Percentiles rank a stretch among this genome's conserved stretches.
phyloP scores from a whole-genome alignment of 2,888 invertebrate species.

The Stenurella melanura region DNA sequence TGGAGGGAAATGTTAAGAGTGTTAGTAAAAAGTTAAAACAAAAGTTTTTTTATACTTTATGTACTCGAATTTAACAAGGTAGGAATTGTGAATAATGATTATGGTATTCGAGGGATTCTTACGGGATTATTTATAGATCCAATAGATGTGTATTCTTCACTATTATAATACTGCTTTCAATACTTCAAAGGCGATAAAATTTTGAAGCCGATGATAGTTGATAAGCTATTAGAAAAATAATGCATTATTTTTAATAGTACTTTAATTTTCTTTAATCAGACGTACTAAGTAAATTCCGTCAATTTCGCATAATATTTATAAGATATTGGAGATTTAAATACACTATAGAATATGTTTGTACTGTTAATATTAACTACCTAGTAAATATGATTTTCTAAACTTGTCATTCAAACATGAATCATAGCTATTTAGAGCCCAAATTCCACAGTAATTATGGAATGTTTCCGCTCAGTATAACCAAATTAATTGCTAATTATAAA shows the following conservation, averaged over 20 bases:
- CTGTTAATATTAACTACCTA: no score
- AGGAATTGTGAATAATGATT: slow-evolving; percentile 32
- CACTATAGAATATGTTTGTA: no score
- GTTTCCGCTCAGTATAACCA: neutral
- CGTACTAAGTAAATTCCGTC: no score
- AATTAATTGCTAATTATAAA: neutral
- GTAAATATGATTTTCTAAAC: neutral
- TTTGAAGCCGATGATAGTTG: no score
- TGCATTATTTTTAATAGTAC: no score
- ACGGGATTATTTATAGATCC: slow-evolving; percentile 49
- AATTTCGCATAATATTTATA: neutral
- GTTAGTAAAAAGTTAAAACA: slow-evolving; percentile 49
- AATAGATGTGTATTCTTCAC: neutral
- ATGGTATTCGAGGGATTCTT: slow-evolving; percentile 24
- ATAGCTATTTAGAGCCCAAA: neutral
- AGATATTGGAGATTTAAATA: neutral
- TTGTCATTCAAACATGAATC: neutral
- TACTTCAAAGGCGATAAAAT: neutral
- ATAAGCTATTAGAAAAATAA: no score
- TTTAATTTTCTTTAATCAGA: no score
- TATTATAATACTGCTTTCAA: neutral
- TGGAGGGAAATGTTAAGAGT: slow-evolving; percentile 43
- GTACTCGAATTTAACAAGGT: slow-evolving; percentile 23
- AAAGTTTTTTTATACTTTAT: slow-evolving; percentile 9
- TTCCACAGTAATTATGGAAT: neutral